phyloP scores from a whole-genome alignment of 2,888 invertebrate genomes.

The Ernsta delagoae region DNA sequence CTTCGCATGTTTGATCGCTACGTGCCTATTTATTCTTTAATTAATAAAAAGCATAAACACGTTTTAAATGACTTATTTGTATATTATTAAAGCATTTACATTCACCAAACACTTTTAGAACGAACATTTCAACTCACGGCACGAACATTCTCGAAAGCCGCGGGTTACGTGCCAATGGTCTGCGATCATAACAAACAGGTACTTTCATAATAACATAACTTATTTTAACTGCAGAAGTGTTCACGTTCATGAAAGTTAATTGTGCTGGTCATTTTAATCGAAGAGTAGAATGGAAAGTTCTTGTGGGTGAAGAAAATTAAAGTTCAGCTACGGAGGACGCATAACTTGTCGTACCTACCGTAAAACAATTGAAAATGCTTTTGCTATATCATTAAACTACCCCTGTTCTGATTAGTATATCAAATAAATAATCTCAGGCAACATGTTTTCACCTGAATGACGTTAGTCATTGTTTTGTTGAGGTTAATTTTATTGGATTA shows the following conservation, averaged over 20 bases:
- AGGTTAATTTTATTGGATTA: too few species aligned
- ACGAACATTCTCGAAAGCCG: slow-evolving; percentile 16
- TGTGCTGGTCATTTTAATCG: neutral
- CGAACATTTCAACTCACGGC: slow-evolving; percentile 8
- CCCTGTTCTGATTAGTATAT: too few species aligned
- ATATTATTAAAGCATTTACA: slow-evolving; percentile 7
- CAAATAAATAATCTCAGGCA: too few species aligned
- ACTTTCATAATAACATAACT: slow-evolving; percentile 10
- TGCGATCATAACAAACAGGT: slow-evolving; percentile 9
- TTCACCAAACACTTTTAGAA: neutral
- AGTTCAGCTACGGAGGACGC: neutral
- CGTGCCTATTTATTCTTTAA: neutral
- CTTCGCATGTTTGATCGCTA: neutral
- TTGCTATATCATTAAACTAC: too few species aligned
- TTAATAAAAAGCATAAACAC: slow-evolving; percentile 6
- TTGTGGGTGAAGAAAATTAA: neutral
- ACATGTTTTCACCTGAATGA: too few species aligned
- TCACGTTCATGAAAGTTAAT: slow-evolving; percentile 8
- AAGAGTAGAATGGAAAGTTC: neutral
- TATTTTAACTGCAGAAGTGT: slow-evolving; percentile 5
- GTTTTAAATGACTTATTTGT: neutral
- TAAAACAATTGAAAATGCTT: too few species aligned
- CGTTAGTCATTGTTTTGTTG: too few species aligned
- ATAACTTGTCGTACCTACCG: neutral
- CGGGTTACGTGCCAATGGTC: slow-evolving; percentile 11